Percentiles rank a stretch among this genome's conserved stretches.
phyloP scores from a whole-genome alignment of 2,113 vertebrate species.

The Addax nasomaculatus region DNA sequence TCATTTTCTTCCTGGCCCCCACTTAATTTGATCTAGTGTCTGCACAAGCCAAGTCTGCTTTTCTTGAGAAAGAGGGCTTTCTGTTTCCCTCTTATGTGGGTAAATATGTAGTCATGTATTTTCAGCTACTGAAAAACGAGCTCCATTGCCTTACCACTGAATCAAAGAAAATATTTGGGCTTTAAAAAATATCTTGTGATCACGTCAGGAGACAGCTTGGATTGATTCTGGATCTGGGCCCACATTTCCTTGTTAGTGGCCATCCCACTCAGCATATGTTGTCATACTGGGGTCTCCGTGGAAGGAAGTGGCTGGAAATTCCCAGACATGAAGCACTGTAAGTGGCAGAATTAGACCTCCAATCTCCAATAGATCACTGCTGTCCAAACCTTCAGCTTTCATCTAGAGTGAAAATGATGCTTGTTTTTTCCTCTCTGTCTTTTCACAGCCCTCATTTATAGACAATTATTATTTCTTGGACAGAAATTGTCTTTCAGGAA shows the following conservation, averaged over 20 bases:
- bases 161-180: constrained; percentile 3
- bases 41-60: neutral
- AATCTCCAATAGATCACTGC: neutral
- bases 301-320: neutral
- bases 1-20: constrained; percentile 36
- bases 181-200: constrained; percentile 47
- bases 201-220: neutral
- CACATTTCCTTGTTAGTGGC: neutral
- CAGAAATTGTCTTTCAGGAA: neutral
- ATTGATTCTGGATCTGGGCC: neutral
- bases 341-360: neutral
- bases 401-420: neutral
- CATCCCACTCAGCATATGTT: neutral
- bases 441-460: neutral
- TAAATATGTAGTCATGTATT: constrained; percentile 43
- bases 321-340: neutral
- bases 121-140: constrained; percentile 40
- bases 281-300: neutral
- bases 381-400: neutral
- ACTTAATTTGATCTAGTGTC: constrained; percentile 45
- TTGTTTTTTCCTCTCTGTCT: neutral
- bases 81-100: constrained; percentile 34
- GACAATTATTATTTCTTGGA: neutral
- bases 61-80: constrained; percentile 41
- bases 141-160: constrained; percentile 22